Conservation (phyloP, 2,113 vertebrate species). For the Talpa occidentalis region DNA sequence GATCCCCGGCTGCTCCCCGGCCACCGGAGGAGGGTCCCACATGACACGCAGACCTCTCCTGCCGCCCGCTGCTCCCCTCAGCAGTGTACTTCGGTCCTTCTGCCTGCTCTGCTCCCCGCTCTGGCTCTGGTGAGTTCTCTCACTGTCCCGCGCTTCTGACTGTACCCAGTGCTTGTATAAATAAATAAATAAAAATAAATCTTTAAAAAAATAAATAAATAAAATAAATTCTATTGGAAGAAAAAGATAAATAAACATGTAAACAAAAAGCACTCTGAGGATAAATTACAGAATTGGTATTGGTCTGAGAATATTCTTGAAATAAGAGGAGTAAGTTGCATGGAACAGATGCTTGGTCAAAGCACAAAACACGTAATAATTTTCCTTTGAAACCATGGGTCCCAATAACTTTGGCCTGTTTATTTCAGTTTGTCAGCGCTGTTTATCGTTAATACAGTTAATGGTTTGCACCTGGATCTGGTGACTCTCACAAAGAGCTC, state of each 20-base stretch:
- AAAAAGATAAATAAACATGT: background rate
- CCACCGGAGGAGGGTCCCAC: no score
- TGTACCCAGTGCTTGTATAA: no score
- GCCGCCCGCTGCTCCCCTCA: no score
- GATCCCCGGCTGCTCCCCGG: no score
- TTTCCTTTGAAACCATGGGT: background rate
- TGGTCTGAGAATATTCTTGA: background rate
- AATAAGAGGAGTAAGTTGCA: background rate
- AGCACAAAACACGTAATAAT: background rate
- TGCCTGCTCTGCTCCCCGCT: no score
- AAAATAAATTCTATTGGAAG: background rate
- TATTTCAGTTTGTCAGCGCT: background rate
- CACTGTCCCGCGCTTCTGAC: no score
- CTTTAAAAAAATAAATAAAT: no score
- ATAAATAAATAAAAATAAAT: no score
- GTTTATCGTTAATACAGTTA: background rate
- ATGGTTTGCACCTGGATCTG: background rate
- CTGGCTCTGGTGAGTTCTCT: no score
- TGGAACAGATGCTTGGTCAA: background rate
- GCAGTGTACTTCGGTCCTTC: no score
- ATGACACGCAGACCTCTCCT: no score
- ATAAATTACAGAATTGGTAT: background rate
- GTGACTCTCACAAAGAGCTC: background rate
- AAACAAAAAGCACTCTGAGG: background rate
- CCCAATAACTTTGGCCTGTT: background rate